A percentile compares a stretch with the other conserved stretches of the same genome.
These are phyloP conservation scores for Muscina levida DNA, from an alignment of 2,888 invertebrate genomes.

Conservation along the genomic window DNA sequence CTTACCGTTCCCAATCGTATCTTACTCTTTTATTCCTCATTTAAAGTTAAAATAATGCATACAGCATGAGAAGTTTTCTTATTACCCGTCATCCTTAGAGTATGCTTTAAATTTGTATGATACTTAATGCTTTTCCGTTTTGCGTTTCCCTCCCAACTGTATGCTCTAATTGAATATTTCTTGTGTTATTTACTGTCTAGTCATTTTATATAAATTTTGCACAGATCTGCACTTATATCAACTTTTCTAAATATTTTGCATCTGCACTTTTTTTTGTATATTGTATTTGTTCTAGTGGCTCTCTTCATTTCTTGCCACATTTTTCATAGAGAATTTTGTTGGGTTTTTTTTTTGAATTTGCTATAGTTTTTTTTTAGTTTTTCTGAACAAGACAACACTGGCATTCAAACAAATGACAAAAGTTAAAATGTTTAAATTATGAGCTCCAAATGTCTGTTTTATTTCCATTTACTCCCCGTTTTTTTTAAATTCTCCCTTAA, in stretches of 20 bases:
- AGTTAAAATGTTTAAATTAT: slow-evolving; percentile 49
- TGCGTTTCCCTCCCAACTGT: neutral
- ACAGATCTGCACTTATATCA: neutral
- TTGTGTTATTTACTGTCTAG: neutral
- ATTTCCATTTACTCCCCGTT: neutral
- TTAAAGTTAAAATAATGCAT: too few species aligned
- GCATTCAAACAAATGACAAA: slow-evolving; percentile 36
- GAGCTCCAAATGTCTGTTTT: slow-evolving; percentile 35
- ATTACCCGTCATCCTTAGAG: neutral
- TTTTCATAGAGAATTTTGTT: neutral
- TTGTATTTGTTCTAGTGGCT: neutral
- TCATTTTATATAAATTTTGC: neutral
- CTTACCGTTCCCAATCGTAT: too few species aligned
- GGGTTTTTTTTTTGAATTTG: neutral
- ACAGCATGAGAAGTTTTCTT: too few species aligned
- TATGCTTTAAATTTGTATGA: slow-evolving; percentile 18
- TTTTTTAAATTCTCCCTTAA: neutral
- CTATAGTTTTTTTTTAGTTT: slow-evolving; percentile 1
- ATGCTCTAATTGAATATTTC: slow-evolving; percentile 8
- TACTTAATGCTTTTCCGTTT: neutral
- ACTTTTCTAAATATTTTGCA: neutral
- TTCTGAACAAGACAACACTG: slow-evolving; percentile 29
- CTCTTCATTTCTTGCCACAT: neutral
- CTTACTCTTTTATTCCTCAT: too few species aligned
- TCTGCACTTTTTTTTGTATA: neutral